phyloP scores from a whole-genome alignment of 2,888 invertebrate genomes.

The Agelastica alni region DNA sequence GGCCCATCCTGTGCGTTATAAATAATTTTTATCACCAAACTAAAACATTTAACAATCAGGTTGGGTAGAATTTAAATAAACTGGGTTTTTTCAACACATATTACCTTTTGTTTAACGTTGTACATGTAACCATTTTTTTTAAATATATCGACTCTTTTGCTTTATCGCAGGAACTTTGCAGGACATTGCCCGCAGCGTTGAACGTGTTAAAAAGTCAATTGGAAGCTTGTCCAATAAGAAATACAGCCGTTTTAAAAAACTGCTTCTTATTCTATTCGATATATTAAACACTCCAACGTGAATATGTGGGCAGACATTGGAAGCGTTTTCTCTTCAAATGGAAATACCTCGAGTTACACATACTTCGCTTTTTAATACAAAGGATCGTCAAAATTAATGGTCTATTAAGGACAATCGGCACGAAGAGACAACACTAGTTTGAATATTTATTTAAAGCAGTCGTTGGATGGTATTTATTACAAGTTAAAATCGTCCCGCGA shows the following conservation, averaged over 20 bases:
- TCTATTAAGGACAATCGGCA: constrained; percentile 10
- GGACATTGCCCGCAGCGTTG: too few species aligned
- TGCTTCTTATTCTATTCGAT: constrained; percentile 1
- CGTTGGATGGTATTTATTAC: too few species aligned
- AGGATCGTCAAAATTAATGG: constrained; percentile 21
- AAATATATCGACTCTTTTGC: neutral
- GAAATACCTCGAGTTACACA: constrained; percentile 7
- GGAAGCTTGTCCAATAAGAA: neutral
- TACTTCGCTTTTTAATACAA: constrained; percentile 16
- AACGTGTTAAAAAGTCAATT: neutral
- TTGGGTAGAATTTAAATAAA: neutral
- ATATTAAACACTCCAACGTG: constrained; percentile 1
- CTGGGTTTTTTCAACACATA: neutral
- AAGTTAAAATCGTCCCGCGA: too few species aligned
- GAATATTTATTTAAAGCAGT: constrained; percentile 5
- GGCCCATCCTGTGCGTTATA: too few species aligned
- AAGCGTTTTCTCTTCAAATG: constrained; percentile 9
- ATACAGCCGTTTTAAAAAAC: neutral
- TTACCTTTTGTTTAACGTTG: neutral
- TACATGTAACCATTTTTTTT: neutral
- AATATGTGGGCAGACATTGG: constrained; percentile 6
- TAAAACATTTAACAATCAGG: too few species aligned
- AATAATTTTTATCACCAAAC: too few species aligned
- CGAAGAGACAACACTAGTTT: constrained; percentile 2
- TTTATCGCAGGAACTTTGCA: neutral